A percentile compares a stretch with the other conserved stretches of the same genome.
phyloP scores from a whole-genome alignment of 2,888 invertebrate species.

The Spodoptera picta region DNA sequence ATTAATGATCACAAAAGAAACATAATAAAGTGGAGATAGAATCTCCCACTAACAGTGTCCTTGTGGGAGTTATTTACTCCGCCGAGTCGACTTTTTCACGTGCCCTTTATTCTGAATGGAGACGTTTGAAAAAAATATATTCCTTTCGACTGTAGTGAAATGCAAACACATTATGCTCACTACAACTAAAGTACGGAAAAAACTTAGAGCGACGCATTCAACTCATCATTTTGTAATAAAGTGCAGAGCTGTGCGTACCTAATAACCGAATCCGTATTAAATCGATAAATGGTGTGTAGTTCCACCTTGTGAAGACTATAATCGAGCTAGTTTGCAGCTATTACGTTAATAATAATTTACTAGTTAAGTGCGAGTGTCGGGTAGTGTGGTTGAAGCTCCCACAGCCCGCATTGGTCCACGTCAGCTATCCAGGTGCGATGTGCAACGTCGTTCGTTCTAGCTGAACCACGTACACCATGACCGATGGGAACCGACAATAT shows the following conservation, averaged over 20 bases:
- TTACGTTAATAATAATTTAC: constrained; percentile 65
- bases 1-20: constrained; percentile 89
- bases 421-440: constrained; percentile 52
- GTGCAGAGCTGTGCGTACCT: constrained; percentile 60
- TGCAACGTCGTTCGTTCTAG: constrained; percentile 35
- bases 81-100: constrained; percentile 84
- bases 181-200: constrained; percentile 25
- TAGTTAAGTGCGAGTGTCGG: constrained; percentile 29
- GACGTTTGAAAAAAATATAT: constrained; percentile 67
- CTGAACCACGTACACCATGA: constrained; percentile 40
- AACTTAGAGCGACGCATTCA: constrained; percentile 17
- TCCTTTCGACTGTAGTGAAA: constrained; percentile 49
- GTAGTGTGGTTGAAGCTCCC: constrained; percentile 46
- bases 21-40: constrained; percentile 89
- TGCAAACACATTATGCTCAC: constrained; percentile 44
- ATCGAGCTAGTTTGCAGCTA: constrained; percentile 59
- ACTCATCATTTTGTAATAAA: constrained; percentile 51
- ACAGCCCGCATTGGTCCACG: constrained; percentile 68
- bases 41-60: constrained; percentile 89
- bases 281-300: constrained; percentile 65
- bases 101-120: constrained; percentile 77
- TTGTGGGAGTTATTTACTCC: constrained; percentile 88
- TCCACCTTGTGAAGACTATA: constrained; percentile 52
- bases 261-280: constrained; percentile 69
- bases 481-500: constrained; percentile 38